A percentile compares a stretch with the other conserved stretches of the same genome.
Conservation (phyloP, 2,113 vertebrate genomes). For the Nibea coibor region DNA sequence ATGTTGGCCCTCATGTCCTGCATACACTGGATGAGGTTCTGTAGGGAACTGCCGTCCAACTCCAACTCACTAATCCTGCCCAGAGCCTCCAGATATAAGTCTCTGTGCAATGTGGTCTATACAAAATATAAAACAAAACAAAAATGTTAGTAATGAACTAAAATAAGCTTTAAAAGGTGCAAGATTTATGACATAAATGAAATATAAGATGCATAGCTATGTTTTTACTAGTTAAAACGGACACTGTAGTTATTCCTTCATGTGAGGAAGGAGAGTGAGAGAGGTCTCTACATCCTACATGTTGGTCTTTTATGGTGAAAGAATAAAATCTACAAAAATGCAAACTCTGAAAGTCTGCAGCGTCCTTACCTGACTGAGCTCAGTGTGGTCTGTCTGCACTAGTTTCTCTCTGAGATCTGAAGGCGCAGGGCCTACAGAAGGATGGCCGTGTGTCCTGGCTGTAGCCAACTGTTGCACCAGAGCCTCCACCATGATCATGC, state of each 20-base stretch:
- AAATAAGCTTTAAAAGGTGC: too few species aligned
- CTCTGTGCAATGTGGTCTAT: constrained; percentile 77
- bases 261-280: too few species aligned
- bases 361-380: constrained; percentile 83
- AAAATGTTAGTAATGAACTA: too few species aligned
- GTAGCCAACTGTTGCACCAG: constrained; percentile 86
- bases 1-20: constrained; percentile 54
- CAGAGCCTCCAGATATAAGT: constrained; percentile 78
- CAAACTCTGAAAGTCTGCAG: neutral
- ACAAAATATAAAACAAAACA: constrained; percentile 13
- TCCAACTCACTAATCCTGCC: constrained; percentile 77
- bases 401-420: constrained; percentile 82
- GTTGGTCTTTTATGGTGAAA: neutral
- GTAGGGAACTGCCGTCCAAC: constrained; percentile 69
- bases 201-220: neutral
- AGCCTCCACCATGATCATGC: constrained; percentile 90
- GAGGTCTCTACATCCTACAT: too few species aligned
- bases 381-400: constrained; percentile 88
- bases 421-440: constrained; percentile 49
- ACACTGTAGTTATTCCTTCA: too few species aligned
- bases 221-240: too few species aligned
- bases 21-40: constrained; percentile 73
- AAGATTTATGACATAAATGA: neutral
- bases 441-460: constrained; percentile 64
- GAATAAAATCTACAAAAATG: neutral